Percentiles rank a stretch among this genome's conserved stretches.
Evolutionary conservation across 2,113 vertebrate genomes (phyloP).

Genomic region (Crocuta crocuta): DNA sequence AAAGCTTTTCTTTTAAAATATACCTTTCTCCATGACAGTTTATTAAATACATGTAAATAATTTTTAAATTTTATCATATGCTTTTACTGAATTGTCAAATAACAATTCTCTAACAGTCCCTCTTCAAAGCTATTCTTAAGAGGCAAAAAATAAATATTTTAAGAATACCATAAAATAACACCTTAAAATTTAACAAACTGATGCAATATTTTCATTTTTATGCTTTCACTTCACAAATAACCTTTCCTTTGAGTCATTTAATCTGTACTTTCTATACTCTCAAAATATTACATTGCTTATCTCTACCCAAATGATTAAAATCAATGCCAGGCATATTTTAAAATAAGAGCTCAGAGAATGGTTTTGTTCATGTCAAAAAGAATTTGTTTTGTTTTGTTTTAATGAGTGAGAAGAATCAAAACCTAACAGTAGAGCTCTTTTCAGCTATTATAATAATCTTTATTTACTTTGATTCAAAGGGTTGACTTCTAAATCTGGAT

Average conservation of each 20-base stretch:
- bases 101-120: neutral
- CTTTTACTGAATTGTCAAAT: slow-evolving; percentile 57
- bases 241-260: slow-evolving; percentile 20
- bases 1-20: slow-evolving; percentile 35
- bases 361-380: slow-evolving; percentile 5
- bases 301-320: slow-evolving; percentile 46
- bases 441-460: neutral
- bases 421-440: neutral
- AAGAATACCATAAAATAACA: slow-evolving; percentile 22
- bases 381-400: neutral
- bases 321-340: neutral
- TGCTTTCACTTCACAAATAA: slow-evolving; percentile 17
- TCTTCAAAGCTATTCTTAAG: slow-evolving; percentile 48
- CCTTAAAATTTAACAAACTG: slow-evolving; percentile 21
- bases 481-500: slow-evolving; percentile 10
- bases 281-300: slow-evolving; percentile 14
- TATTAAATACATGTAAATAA: slow-evolving; percentile 32
- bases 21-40: neutral
- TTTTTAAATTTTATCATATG: neutral
- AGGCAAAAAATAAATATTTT: slow-evolving; percentile 52
- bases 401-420: neutral
- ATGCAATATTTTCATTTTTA: slow-evolving; percentile 21
- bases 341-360: slow-evolving; percentile 18
- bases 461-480: slow-evolving; percentile 11
- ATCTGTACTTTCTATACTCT: neutral